Percentiles rank a stretch among this genome's conserved stretches.
phyloP scores from a whole-genome alignment of 2,113 vertebrate species.

The Mustela lutreola region DNA sequence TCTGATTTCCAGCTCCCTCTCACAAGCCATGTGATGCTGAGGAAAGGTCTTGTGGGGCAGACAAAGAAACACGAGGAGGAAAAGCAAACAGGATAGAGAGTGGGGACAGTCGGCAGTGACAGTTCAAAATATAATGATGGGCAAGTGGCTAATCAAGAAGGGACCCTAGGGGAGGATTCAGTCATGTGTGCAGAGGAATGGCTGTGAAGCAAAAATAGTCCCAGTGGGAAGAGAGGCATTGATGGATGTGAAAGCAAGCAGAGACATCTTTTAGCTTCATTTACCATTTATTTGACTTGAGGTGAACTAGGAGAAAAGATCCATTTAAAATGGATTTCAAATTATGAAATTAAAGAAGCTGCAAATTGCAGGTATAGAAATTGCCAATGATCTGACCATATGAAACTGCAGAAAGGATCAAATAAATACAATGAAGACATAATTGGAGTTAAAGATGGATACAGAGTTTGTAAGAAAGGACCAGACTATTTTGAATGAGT shows the following conservation, averaged over 20 bases:
- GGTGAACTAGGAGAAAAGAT: slow-evolving; percentile 71
- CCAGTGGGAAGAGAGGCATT: slow-evolving; percentile 54
- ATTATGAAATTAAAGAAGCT: slow-evolving; percentile 78
- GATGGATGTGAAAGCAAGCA: slow-evolving; percentile 67
- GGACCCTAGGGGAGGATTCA: slow-evolving; percentile 54
- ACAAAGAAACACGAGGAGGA: slow-evolving; percentile 21
- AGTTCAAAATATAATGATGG: slow-evolving; percentile 17
- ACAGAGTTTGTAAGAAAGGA: slow-evolving; percentile 9
- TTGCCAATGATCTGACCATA: slow-evolving; percentile 19
- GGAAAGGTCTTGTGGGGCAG: background rate
- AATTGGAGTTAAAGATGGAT: slow-evolving; percentile 52
- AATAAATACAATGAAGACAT: slow-evolving; percentile 66
- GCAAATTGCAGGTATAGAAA: slow-evolving; percentile 65
- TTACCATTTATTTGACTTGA: slow-evolving; percentile 78
- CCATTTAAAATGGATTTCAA: slow-evolving; percentile 72
- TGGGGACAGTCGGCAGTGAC: slow-evolving; percentile 9
- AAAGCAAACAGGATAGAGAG: background rate
- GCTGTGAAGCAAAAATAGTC: slow-evolving; percentile 69
- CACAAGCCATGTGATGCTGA: background rate
- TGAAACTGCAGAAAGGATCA: slow-evolving; percentile 33
- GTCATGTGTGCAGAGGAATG: slow-evolving; percentile 52
- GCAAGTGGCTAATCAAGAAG: slow-evolving; percentile 47
- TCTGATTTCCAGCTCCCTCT: background rate
- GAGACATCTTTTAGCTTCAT: slow-evolving; percentile 72
- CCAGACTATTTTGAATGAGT: slow-evolving; percentile 47